Evolutionary conservation across 2,113 vertebrate genomes (phyloP), one percentile per base, ranked within the genome.

Genomic region (Ceratotherium simum): DNA sequence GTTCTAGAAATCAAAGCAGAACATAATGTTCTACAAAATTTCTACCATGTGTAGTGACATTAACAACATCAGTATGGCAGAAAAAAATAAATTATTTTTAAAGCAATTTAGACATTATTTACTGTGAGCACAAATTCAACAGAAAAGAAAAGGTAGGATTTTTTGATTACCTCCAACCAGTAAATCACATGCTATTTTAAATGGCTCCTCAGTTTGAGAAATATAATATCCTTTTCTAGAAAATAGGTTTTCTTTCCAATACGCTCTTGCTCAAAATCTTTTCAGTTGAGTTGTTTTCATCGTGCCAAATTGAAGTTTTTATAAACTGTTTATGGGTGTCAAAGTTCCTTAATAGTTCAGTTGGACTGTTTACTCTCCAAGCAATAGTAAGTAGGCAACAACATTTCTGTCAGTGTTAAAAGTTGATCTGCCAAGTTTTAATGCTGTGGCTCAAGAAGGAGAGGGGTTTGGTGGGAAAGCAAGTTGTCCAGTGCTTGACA

Each of bases 401-500:
- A 21, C 17, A 90, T 83, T 67, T 91, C 58, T 90, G 29, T 90
- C 83, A 94, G 83, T 72, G 70, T 91, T 93, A 42, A 85, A 85
- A 80, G 70, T 64, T 83, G 65, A 65, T 69, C 48, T 56, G n/a
- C 62, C 60, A 81, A 31, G 27, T 90, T 91, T 81, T 76, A 79
- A 80, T 29, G 58, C 18, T 80, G 0, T n/a, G 29, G 14, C 48
- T 88, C 31, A 42, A 84, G 67, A 7, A 54, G 17, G 46, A 78
- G 70, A 88, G 36, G 11, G 70, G 95, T 96, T 81, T 96, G 67
- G 36, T 92, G 60, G 51, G 36, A 70, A 98, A 91, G 64, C 91
- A 97, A 96, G 6, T 46, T 98, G 79, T 72, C 95, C 65, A 64
- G 29, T 93, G 81, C 96, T 97, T 98, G 60, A 98, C 73, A 97